Conservation (phyloP, 2,888 invertebrate species). For the Choreutis nemorana region DNA sequence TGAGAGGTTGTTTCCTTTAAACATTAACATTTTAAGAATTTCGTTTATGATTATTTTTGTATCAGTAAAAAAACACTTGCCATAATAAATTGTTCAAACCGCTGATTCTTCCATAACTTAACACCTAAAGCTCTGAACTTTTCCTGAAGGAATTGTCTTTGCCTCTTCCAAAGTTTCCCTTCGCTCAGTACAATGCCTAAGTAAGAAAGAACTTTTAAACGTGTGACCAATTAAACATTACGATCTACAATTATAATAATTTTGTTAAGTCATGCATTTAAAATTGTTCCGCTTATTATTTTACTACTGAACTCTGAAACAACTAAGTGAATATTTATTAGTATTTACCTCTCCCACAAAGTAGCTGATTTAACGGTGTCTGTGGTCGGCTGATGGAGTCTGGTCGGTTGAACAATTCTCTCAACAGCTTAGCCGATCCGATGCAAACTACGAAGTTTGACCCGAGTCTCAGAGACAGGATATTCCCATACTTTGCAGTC, state of each 20-base stretch:
- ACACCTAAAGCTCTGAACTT: slow-evolving; percentile 83
- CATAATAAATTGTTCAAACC: slow-evolving; percentile 79
- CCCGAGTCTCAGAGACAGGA: slow-evolving; percentile 79
- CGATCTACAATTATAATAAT: too few relatives aligned
- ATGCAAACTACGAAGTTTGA: slow-evolving; percentile 80
- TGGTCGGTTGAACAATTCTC: slow-evolving; percentile 78
- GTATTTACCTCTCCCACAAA: slow-evolving; percentile 82
- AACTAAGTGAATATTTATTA: neutral
- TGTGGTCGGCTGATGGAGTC: slow-evolving; percentile 84
- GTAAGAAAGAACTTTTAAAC: slow-evolving; percentile 6
- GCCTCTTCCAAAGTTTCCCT: slow-evolving; percentile 84
- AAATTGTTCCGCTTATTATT: too few relatives aligned
- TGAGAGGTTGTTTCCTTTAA: too few relatives aligned
- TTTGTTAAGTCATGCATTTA: too few relatives aligned
- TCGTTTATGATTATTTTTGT: too few relatives aligned
- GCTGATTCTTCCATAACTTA: slow-evolving; percentile 72
- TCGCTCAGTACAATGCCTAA: slow-evolving; percentile 52
- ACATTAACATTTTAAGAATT: too few relatives aligned
- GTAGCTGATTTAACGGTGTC: slow-evolving; percentile 78
- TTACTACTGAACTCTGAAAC: too few relatives aligned
- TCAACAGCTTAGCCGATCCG: slow-evolving; percentile 78
- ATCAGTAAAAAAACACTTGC: slow-evolving; percentile 59
- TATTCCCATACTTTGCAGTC: slow-evolving; percentile 76
- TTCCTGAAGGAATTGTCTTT: slow-evolving; percentile 80
- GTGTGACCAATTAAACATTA: too few relatives aligned